Percentiles rank a stretch among this genome's conserved stretches.
Evolutionary conservation across 2,888 invertebrate genomes (phyloP).

Genomic region (Heliconius sara): DNA sequence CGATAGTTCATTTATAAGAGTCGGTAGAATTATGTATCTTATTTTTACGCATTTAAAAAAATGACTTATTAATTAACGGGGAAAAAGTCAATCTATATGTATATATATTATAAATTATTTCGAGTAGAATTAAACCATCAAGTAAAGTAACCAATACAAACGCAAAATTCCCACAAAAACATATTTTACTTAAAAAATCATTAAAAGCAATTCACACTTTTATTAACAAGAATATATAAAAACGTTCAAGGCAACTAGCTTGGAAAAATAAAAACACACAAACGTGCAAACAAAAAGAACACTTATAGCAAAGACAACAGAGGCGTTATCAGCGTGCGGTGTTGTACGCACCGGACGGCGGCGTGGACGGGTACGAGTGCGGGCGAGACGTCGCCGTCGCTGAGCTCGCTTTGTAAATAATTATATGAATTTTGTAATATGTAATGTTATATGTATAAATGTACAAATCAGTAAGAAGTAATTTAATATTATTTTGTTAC

Average conservation of each 20-base stretch:
- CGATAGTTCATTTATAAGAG: neutral
- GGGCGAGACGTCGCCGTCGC: slow-evolving; percentile 60
- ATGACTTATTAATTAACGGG: neutral
- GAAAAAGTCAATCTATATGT: neutral
- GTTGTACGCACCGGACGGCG: slow-evolving; percentile 83
- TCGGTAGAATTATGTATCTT: neutral
- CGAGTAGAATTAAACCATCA: too few species aligned
- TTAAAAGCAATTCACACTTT: neutral
- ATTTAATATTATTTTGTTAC: neutral
- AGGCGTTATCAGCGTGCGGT: slow-evolving; percentile 37
- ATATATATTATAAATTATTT: neutral
- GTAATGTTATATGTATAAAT: neutral
- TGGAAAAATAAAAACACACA: neutral
- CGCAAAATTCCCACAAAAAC: too few species aligned
- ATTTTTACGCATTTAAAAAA: neutral
- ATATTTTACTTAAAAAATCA: too few species aligned
- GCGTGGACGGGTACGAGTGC: slow-evolving; percentile 83
- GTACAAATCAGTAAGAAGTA: neutral
- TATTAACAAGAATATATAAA: neutral
- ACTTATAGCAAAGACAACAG: slow-evolving; percentile 25
- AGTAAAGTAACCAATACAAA: too few species aligned
- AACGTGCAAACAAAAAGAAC: slow-evolving; percentile 35
- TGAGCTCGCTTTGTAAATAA: slow-evolving; percentile 57
- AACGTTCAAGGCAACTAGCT: neutral
- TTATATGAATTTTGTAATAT: neutral